Conservation (phyloP, 2,113 vertebrate genomes). For the Gorsachius goisagi region DNA sequence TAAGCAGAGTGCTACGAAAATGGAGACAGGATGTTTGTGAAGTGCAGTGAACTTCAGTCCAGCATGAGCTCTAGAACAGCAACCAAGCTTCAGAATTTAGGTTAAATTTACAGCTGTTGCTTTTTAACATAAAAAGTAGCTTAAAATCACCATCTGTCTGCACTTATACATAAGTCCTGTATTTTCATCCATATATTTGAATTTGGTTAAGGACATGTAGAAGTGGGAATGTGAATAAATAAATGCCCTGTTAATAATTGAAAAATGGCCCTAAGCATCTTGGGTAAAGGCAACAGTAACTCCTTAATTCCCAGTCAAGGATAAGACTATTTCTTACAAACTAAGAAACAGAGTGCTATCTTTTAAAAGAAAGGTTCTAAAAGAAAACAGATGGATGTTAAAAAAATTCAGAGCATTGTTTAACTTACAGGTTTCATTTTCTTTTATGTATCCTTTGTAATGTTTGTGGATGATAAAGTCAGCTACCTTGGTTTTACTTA, state of each 20-base stretch:
- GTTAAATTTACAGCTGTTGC: not conserved
- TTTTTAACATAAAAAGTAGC: not conserved
- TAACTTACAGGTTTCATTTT: not conserved
- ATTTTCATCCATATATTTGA: not conserved
- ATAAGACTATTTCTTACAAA: not conserved
- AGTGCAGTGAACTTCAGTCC: not conserved
- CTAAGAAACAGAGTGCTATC: not conserved
- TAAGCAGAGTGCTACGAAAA: not conserved
- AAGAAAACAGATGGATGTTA: conserved; percentile 1
- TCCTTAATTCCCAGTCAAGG: not conserved
- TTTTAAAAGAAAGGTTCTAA: not conserved
- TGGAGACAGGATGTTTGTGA: not conserved
- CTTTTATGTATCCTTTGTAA: not conserved
- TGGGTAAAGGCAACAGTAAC: not conserved
- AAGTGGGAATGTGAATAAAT: not conserved
- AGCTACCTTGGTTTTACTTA: conserved; percentile 60
- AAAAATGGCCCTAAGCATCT: not conserved
- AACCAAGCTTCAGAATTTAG: not conserved
- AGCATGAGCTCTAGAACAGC: not conserved
- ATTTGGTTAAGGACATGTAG: not conserved
- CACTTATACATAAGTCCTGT: accelerated
- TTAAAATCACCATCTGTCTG: not conserved
- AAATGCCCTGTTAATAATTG: not conserved
- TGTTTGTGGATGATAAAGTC: conserved; percentile 31
- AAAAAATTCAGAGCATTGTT: not conserved